Conservation (phyloP, 2,113 vertebrate genomes). For the Turnix velox region DNA sequence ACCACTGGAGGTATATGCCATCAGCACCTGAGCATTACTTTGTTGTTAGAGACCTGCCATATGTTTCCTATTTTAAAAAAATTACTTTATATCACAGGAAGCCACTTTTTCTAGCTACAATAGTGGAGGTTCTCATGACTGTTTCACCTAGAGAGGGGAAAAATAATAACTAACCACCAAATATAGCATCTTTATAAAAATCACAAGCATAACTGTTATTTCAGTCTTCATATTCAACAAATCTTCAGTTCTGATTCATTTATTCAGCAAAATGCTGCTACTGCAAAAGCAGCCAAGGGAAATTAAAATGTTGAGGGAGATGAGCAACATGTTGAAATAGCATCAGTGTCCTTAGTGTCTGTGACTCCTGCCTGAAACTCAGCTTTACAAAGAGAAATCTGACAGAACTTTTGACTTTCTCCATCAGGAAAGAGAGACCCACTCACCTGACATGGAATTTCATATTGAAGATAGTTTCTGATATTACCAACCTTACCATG, state of each 20-base stretch:
- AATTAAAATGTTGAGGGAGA: constrained; percentile 36
- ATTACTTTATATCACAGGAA: constrained; percentile 73
- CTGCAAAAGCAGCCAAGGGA: constrained; percentile 38
- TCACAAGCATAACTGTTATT: neutral
- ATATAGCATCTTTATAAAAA: neutral
- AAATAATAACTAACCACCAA: neutral
- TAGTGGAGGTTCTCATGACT: constrained; percentile 32
- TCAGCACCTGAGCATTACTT: constrained; percentile 66
- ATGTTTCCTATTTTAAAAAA: constrained; percentile 74
- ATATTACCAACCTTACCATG: neutral
- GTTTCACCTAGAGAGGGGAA: constrained; percentile 10
- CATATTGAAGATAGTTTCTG: neutral
- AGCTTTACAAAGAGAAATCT: neutral
- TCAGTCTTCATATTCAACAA: neutral
- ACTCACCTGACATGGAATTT: neutral
- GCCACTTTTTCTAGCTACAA: constrained; percentile 57
- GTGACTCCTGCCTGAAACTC: neutral
- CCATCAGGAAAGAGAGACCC: neutral
- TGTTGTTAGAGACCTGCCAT: constrained; percentile 56
- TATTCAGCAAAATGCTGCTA: constrained; percentile 13
- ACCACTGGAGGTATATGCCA: constrained; percentile 40
- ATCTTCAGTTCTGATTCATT: neutral
- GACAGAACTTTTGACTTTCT: neutral
- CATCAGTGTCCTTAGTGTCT: neutral
- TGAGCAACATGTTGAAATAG: constrained; percentile 8